Conservation (phyloP, 2,113 vertebrate species). For the Neomonachus schauinslandi region DNA sequence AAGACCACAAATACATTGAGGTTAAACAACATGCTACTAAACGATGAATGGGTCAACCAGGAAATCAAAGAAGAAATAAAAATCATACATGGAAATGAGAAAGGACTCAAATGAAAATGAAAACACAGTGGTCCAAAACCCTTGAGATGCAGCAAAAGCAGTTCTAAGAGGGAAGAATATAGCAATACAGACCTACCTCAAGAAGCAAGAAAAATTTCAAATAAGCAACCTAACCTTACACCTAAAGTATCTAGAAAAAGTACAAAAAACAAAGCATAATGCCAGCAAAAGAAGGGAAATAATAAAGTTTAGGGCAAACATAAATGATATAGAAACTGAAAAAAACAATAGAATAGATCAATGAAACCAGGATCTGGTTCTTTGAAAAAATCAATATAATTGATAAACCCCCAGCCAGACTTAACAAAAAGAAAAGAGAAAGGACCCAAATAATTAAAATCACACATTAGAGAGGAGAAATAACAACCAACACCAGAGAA, state of each 20-base stretch:
- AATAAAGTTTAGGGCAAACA: background rate
- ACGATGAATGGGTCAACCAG: background rate
- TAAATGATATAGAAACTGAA: background rate
- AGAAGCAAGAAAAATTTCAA: background rate
- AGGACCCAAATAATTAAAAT: background rate
- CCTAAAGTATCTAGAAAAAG: background rate
- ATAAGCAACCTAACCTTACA: background rate
- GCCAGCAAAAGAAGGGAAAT: background rate
- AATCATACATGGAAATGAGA: background rate
- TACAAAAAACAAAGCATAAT: background rate
- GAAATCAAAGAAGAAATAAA: background rate
- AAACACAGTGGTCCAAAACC: background rate
- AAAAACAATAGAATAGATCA: background rate
- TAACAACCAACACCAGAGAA: background rate
- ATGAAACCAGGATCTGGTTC: background rate
- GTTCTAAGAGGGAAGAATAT: background rate
- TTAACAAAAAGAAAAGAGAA: background rate
- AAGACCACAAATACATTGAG: background rate
- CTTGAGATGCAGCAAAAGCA: background rate
- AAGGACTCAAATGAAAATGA: background rate
- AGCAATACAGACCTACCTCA: background rate
- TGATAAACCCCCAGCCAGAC: background rate
- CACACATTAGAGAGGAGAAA: background rate
- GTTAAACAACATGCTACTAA: background rate
- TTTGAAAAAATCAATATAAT: background rate